Base-by-base conservation (phyloP, 2,797 vertebrate species). In the Sebastes aleutianus region DNA sequence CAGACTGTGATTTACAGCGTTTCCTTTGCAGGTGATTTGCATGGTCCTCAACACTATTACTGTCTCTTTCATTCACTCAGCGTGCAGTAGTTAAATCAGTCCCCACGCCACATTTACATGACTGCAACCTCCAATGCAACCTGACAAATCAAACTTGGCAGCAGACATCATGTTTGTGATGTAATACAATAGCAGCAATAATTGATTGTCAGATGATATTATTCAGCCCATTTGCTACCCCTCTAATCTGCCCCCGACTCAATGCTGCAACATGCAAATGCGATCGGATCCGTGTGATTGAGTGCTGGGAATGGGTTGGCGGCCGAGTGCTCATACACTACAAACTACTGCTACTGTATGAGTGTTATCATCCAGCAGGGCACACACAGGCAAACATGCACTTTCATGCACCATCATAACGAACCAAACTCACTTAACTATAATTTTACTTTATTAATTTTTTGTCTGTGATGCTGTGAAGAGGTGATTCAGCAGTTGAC, bases 141-240 rank as follows among this genome's bases (percentile, higher is more conserved):
- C 78, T 84, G 87, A 89, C 79, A 86, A 89, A 90, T 90, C 79
- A 83, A 87, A 83, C 70, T 39, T 47, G 54, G 82, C 77, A 65
- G 79, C 50, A 73, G 73, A 86, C 79, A 83, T 82, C 79, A 86
- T 85, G 71, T 78, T 86, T 84, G 68, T 84, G 65, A 84, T 84
- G 70, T 70, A 70, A 88, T 78, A 86, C 70, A 84, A 84, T 84
- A 80, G 74, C 78, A 79, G 68, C 83, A 82, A 89, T 93, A 89
- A 93, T 91, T 89, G 92, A 92, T 91, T 84, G 83, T 86, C 82
- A 85, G 76, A 79, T 80, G 36, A 87, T 87, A 89, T 93, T 94
- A 93, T 89, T 85, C 87, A 91, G 87, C 72, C 90, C 88, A 92
- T 95, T 94, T 94, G 90, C 87, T 85, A 69, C 82, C 31, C 53